Evolutionary conservation across 2,888 invertebrate genomes (phyloP).

Genomic region (Coleophora flavipennella): DNA sequence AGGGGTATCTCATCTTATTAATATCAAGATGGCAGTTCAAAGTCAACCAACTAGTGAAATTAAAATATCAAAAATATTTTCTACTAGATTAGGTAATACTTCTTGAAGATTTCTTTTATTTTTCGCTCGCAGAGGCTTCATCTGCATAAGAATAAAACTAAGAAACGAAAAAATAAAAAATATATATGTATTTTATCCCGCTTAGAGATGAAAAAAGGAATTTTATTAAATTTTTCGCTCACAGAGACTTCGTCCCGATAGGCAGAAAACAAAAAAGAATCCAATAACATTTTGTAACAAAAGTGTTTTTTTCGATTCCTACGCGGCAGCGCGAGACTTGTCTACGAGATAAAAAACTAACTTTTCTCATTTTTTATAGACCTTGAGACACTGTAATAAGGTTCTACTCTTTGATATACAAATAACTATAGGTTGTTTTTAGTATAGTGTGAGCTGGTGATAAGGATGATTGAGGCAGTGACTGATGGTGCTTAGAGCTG

Average conservation of each 20-base stretch:
- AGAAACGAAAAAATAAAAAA: too few relatives aligned
- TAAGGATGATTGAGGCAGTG: slow-evolving; percentile 50
- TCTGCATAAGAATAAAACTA: neutral
- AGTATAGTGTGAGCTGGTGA: slow-evolving; percentile 29
- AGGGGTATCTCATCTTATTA: too few relatives aligned
- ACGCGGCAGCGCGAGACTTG: slow-evolving; percentile 27
- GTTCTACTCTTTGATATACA: slow-evolving; percentile 2
- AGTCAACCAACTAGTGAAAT: too few relatives aligned
- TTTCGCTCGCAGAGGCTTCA: neutral
- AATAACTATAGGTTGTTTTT: slow-evolving; percentile 19
- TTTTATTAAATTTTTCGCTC: too few relatives aligned
- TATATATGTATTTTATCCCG: too few relatives aligned
- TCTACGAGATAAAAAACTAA: slow-evolving; percentile 21
- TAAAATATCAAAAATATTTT: too few relatives aligned
- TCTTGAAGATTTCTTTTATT: too few relatives aligned
- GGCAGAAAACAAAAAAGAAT: neutral
- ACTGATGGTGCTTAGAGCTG: slow-evolving; percentile 37
- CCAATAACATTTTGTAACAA: slow-evolving; percentile 9
- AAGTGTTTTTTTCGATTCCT: slow-evolving; percentile 25
- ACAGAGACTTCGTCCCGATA: neutral
- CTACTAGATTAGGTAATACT: too few relatives aligned
- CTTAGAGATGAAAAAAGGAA: too few relatives aligned
- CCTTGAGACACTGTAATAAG: slow-evolving; percentile 11
- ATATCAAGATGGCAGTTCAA: too few relatives aligned
- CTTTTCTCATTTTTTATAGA: slow-evolving; percentile 14